A percentile compares a stretch with the other conserved stretches of the same genome.
These are phyloP conservation scores for Thaleichthys pacificus DNA, from an alignment of 2,797 vertebrate species.

Conservation along the genomic window DNA sequence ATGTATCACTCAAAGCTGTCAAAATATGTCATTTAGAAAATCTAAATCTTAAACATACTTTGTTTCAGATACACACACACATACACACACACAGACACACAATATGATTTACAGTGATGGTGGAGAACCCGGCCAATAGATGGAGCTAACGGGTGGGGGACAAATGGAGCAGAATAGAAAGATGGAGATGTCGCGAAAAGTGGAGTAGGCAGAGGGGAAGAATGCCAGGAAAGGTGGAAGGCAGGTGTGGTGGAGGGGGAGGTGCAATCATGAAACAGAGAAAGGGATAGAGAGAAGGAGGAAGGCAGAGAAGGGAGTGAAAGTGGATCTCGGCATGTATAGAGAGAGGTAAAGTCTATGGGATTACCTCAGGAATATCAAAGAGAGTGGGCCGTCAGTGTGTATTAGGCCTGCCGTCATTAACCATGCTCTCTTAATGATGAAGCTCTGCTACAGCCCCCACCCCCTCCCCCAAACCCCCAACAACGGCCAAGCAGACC, in stretches of 20 bases:
- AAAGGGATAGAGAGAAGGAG: background rate
- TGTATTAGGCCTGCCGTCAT: constrained; percentile 57
- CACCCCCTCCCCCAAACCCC: constrained; percentile 29
- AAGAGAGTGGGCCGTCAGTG: constrained; percentile 57
- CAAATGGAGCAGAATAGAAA: background rate
- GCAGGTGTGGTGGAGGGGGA: background rate
- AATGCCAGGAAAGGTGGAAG: background rate
- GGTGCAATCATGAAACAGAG: background rate
- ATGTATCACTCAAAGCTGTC: too few relatives aligned
- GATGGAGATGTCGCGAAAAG: too few relatives aligned
- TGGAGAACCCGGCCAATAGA: constrained; percentile 15
- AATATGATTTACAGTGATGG: background rate
- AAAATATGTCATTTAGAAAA: background rate
- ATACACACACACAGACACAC: background rate
- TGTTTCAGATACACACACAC: background rate
- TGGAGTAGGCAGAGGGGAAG: background rate
- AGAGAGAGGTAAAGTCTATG: constrained; percentile 30
- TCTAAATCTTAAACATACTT: background rate
- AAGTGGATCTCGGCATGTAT: background rate
- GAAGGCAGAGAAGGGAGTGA: background rate
- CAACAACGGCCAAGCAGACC: constrained; percentile 59
- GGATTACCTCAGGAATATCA: constrained; percentile 70
- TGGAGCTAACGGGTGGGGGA: constrained; percentile 3
- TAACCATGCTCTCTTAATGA: constrained; percentile 69
- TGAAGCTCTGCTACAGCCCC: constrained; percentile 44